Conservation (phyloP, 2,797 vertebrate species). For the Acrocephalus scirpaceus region DNA sequence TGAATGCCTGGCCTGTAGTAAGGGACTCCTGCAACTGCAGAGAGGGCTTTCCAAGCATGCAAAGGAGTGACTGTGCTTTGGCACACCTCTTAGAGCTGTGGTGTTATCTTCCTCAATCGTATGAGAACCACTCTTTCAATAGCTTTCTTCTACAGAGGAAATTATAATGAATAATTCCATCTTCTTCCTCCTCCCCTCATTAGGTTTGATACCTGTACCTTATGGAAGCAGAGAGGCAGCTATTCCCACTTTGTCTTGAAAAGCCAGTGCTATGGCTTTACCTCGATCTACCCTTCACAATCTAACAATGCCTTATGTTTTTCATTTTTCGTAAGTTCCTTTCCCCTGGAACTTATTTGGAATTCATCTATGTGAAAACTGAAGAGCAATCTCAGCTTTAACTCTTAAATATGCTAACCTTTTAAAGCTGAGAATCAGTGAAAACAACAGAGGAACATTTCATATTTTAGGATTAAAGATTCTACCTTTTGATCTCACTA, state of each 20-base stretch:
- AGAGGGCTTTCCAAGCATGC: not conserved
- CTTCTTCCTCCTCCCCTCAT: not conserved
- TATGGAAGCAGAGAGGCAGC: not conserved
- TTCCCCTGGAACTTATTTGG: not conserved
- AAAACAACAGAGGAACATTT: not conserved
- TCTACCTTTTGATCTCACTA: not conserved
- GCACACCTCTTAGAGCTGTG: not conserved
- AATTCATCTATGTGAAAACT: not conserved
- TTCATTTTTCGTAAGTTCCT: not conserved
- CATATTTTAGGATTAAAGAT: not conserved
- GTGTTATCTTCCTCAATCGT: not conserved
- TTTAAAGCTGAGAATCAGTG: not conserved
- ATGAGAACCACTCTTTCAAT: not conserved
- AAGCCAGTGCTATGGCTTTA: not conserved
- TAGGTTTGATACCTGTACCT: not conserved
- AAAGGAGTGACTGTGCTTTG: not conserved
- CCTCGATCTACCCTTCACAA: not conserved
- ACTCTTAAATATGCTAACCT: not conserved
- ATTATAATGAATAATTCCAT: not conserved
- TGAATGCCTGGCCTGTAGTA: not conserved
- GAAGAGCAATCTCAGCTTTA: not conserved
- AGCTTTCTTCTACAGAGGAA: not conserved
- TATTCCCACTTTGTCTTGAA: not conserved
- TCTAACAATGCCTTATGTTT: not conserved
- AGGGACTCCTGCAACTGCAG: not conserved